Evolutionary conservation across 2,797 vertebrate species (phyloP), one percentile per base, ranked within the genome.

Genomic region (Onychomys leucogaster): DNA sequence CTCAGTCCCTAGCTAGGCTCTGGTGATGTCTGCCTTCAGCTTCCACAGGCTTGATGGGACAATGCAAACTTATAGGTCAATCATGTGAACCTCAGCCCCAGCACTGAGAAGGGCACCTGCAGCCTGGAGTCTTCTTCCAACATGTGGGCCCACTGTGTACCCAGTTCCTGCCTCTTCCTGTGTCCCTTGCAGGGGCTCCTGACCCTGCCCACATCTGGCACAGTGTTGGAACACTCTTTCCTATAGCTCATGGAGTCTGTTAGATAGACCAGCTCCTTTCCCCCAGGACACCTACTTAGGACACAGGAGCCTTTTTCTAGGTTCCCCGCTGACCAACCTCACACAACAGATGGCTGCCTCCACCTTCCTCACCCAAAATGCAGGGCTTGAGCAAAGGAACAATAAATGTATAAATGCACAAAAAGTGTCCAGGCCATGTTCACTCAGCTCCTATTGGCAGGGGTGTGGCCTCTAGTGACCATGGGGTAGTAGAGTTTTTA

Each of bases 401-500:
- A 10, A 59, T 4, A 37, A 57, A 14, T 0, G 11, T 59, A 8
- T 2, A 59, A 0, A 0, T 11, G n/a, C 4, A 6, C 0, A 2
- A 4, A 61, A 8, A 27, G 16, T 57, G 4, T 10, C 32, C 32
- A 34, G 71, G 2, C 13, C 5, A 2, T 29, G 27, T 83, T 77
- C 43, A 10, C 89, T 57, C 2, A 16, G 13, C 77, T 34, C 7
- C 27, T 1, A 17, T 6, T 7, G 10, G 5, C 6, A 0, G 37
- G 3, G 6, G 7, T 25, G 7, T 2, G 0, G 12, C 6, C 41
- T 90, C 46, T 2, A 23, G 46, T 27, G 13, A 29, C 32, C 19
- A 52, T 46, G 34, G 8, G 12, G 32, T 10, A 10, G 0, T 0
- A 34, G 6, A 27, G 19, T 29, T 1, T 5, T 2, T 27, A 71